Conservation (phyloP, 2,113 vertebrate genomes). For the Grus americana region DNA sequence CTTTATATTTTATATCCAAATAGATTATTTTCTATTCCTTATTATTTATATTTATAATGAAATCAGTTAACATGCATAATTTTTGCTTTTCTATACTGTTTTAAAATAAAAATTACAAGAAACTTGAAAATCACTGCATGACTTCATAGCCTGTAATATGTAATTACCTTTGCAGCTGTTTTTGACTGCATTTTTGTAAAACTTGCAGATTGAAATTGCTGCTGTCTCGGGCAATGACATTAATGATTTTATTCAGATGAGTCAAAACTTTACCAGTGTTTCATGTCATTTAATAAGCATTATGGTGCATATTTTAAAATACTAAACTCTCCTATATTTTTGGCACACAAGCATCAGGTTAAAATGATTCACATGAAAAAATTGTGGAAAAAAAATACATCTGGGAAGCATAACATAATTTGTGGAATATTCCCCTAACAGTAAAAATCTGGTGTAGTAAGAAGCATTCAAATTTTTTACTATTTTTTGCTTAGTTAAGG, state of each 20-base stretch:
- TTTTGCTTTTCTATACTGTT: background rate
- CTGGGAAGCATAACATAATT: background rate
- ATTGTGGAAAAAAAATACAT: background rate
- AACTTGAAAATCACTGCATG: background rate
- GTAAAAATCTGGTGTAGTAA: background rate
- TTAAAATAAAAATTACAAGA: background rate
- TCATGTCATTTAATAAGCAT: background rate
- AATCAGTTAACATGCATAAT: background rate
- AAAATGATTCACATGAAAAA: background rate
- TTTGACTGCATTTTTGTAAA: background rate
- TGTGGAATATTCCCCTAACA: background rate
- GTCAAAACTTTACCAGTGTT: background rate
- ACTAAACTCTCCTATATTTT: background rate
- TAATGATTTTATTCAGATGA: background rate
- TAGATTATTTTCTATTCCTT: background rate
- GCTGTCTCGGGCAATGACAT: background rate
- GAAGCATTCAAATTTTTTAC: rapidly evolving
- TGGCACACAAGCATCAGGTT: background rate
- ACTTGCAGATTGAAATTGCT: background rate
- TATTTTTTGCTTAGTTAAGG: background rate
- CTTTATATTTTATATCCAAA: background rate
- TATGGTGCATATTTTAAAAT: background rate
- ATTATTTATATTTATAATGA: background rate
- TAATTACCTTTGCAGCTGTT: background rate
- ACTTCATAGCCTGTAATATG: background rate